Base-by-base conservation (phyloP, 2,797 vertebrate species). In the Pipistrellus pipistrellus region DNA sequence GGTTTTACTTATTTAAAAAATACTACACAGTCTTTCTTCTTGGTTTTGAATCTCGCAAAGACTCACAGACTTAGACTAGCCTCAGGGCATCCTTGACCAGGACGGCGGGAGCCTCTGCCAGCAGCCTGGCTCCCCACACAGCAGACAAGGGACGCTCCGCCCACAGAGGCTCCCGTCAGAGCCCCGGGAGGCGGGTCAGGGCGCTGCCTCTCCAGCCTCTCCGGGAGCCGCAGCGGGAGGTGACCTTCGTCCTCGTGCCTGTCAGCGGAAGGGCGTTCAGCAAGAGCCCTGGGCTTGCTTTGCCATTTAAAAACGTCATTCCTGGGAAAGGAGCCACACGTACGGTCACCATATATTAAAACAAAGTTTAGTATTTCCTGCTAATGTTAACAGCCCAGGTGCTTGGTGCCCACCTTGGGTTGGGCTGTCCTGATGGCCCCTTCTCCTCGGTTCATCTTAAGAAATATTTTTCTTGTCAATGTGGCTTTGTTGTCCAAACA, bases 1-100 rank as follows among this genome's bases (percentile, higher is more conserved):
- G 82, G 17, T 78, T 92, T 91, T 71, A 90, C 59, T 85, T 94
- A 72, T 62, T 72, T 86, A 76, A 81, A 93, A 94, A 84, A 76
- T 72, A 41, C 55, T 81, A 8, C 44, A 84, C 4, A 68, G 57
- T 71, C 41, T 76, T 89, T 53, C 23, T 85, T 72, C 13, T 57
- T 86, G 44, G 32, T 80, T 30, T 92, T 72, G 20, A 81, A 48
- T 76, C 71, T 77, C 94, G 25, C 7, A n/a, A 21, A 75, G 55
- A 66, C 85, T 95, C 48, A 41, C 23, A 53, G 68, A 15, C 62
- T 7, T 4, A 41, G 83, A 10, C 21, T 46, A 25, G 84, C 75
- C 7, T 55, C 35, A 10, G 64, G 55, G 6, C 1, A 25, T 81
- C 59, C 12, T 11, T 38, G 32, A 35, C 73, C 44, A 25, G 18